Evolutionary conservation across 2,797 vertebrate species (phyloP).

Genomic region (Enteromius radiatus): DNA sequence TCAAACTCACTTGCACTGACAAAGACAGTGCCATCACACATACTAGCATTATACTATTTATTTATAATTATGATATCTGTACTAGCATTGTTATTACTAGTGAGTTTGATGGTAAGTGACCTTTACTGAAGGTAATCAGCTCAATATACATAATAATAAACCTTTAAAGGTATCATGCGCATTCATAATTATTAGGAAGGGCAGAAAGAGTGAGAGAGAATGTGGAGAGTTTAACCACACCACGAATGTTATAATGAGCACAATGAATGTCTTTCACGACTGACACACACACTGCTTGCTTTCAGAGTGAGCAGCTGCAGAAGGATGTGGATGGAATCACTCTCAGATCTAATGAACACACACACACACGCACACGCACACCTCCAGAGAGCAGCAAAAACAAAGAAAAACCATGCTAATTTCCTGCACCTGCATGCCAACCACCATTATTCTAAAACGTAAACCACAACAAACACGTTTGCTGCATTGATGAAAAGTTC

Average conservation of each 20-base stretch:
- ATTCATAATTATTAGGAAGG: background rate
- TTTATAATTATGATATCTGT: background rate
- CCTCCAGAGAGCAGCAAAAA: background rate
- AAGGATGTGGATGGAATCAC: conserved; percentile 26
- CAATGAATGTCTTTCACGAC: background rate
- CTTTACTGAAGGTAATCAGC: conserved; percentile 5
- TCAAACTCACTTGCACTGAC: background rate
- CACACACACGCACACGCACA: background rate
- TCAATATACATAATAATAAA: background rate
- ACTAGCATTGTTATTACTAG: background rate
- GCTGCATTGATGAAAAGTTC: background rate
- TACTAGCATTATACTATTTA: background rate
- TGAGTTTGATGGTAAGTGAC: conserved; percentile 14
- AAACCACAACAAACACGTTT: conserved; percentile 4
- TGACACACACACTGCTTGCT: conserved; percentile 18
- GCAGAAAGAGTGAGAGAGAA: background rate
- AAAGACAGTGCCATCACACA: background rate
- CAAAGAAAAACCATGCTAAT: conserved; percentile 21
- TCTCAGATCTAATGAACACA: conserved; percentile 23
- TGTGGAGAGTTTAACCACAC: background rate
- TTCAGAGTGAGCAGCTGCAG: conserved; percentile 42
- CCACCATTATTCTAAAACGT: conserved; percentile 3
- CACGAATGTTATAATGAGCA: background rate
- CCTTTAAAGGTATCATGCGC: background rate
- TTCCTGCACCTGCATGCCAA: conserved; percentile 24